Conservation (phyloP, 1,140 invertebrate genomes). For the Drosophila pseudoananassae region DNA sequence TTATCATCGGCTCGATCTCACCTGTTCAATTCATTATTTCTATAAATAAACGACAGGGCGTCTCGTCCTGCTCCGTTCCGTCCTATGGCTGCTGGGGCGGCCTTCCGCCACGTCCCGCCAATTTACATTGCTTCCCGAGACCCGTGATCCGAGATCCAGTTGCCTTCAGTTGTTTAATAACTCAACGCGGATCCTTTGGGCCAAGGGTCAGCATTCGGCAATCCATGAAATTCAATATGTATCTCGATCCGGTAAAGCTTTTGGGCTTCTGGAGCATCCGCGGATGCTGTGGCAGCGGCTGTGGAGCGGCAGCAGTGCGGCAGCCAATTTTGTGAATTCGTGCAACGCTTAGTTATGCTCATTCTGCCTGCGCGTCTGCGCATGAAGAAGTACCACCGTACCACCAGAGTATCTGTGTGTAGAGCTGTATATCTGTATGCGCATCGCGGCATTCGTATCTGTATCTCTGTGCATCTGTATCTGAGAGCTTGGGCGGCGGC, state of each 20-base stretch:
- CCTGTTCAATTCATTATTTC: constrained; percentile 82
- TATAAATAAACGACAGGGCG: constrained; percentile 78
- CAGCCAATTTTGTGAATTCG: constrained; percentile 76
- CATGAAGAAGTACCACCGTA: constrained; percentile 35
- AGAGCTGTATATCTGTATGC: constrained; percentile 3
- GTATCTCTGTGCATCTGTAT: constrained; percentile 32
- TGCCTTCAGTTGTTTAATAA: constrained; percentile 37
- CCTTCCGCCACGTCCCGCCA: constrained; percentile 33
- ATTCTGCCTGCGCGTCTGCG: constrained; percentile 53
- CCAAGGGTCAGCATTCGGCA: constrained; percentile 35
- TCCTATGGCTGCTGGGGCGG: not conserved
- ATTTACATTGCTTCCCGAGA: constrained; percentile 62
- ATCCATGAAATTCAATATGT: constrained; percentile 77
- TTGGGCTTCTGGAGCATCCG: constrained; percentile 24
- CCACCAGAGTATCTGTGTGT: constrained; percentile 10
- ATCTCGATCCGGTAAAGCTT: constrained; percentile 47
- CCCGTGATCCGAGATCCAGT: constrained; percentile 6
- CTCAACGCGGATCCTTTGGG: constrained; percentile 23
- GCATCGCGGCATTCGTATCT: constrained; percentile 21
- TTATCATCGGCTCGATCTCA: constrained; percentile 78
- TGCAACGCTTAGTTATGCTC: constrained; percentile 73
- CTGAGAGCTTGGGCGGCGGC: constrained; percentile 58
- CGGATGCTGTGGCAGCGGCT: constrained; percentile 24
- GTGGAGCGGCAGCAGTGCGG: constrained; percentile 51
- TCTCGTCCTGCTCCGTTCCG: not conserved